Percentiles rank a stretch among this genome's conserved stretches.
These are phyloP conservation scores for Riparia riparia DNA, from an alignment of 2,113 vertebrate genomes.

Conservation along the genomic window DNA sequence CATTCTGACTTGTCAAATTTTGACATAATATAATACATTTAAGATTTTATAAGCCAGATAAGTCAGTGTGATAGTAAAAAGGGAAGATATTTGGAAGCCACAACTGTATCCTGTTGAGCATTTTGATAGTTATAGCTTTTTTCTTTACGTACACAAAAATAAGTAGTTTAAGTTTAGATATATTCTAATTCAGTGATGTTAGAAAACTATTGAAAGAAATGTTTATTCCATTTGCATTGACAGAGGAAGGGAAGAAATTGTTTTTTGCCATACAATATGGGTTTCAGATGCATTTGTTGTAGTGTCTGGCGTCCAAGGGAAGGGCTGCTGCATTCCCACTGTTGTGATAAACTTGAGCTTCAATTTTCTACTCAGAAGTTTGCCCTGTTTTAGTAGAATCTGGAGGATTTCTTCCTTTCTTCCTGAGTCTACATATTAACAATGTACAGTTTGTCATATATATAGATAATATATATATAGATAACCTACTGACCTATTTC, in stretches of 20 bases:
- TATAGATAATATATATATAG: neutral
- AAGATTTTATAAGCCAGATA: neutral
- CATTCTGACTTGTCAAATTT: neutral
- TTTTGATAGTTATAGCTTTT: neutral
- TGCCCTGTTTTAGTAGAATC: neutral
- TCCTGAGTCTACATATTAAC: neutral
- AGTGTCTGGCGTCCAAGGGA: neutral
- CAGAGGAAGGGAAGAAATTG: neutral
- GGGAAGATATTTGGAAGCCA: neutral
- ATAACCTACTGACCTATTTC: rapidly evolving
- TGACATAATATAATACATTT: neutral
- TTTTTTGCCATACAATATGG: rapidly evolving
- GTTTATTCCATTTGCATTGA: neutral
- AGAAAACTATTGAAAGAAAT: neutral
- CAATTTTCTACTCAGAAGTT: neutral
- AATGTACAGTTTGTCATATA: neutral
- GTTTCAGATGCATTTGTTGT: neutral
- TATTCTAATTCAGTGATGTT: neutral
- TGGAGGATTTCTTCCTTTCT: neutral
- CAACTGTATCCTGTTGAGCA: neutral
- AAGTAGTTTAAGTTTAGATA: neutral
- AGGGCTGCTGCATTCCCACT: neutral
- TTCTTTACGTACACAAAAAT: neutral
- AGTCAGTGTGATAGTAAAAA: neutral
- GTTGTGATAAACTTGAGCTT: neutral